Percentiles rank a stretch among this genome's conserved stretches.
Conservation (phyloP, 2,888 invertebrate genomes). For the Cremastinae sp. region DNA sequence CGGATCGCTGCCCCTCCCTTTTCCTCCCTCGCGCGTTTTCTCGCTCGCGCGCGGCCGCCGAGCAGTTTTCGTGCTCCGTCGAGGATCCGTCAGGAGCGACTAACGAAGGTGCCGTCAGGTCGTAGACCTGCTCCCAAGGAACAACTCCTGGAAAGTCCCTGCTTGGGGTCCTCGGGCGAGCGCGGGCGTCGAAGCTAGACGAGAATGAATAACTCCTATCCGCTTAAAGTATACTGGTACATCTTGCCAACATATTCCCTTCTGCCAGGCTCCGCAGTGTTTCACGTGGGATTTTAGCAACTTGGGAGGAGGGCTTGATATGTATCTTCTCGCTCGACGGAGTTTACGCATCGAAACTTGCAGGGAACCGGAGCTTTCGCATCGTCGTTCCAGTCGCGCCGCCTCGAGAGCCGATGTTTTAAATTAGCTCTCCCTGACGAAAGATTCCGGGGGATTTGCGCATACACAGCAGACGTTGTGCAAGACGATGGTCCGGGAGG, state of each 20-base stretch:
- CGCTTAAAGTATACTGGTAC: constrained; percentile 7
- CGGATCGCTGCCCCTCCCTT: constrained; percentile 34
- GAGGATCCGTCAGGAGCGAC: constrained; percentile 36
- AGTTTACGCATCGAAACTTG: constrained; percentile 44
- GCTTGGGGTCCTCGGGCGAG: constrained; percentile 7
- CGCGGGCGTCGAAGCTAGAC: background rate
- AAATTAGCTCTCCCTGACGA: constrained; percentile 43
- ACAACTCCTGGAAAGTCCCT: constrained; percentile 45
- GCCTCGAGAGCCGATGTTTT: constrained; percentile 22
- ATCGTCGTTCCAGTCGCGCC: constrained; percentile 7
- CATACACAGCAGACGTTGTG: background rate
- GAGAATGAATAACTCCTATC: constrained; percentile 25
- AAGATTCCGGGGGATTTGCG: constrained; percentile 5
- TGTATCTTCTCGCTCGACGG: constrained; percentile 8
- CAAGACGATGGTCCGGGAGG: background rate
- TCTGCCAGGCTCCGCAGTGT: constrained; percentile 4
- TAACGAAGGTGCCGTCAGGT: constrained; percentile 65
- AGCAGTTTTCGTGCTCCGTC: background rate
- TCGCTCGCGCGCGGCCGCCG: too few relatives aligned
- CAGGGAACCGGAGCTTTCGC: constrained; percentile 18
- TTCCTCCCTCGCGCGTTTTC: constrained; percentile 1
- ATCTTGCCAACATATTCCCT: background rate
- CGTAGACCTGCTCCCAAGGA: constrained; percentile 57
- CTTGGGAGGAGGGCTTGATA: background rate
- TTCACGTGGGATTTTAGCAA: constrained; percentile 2